Percentiles rank a stretch among this genome's conserved stretches.
Conservation (phyloP, 1,140 invertebrate genomes). For the Oreohelix idahoensis region DNA sequence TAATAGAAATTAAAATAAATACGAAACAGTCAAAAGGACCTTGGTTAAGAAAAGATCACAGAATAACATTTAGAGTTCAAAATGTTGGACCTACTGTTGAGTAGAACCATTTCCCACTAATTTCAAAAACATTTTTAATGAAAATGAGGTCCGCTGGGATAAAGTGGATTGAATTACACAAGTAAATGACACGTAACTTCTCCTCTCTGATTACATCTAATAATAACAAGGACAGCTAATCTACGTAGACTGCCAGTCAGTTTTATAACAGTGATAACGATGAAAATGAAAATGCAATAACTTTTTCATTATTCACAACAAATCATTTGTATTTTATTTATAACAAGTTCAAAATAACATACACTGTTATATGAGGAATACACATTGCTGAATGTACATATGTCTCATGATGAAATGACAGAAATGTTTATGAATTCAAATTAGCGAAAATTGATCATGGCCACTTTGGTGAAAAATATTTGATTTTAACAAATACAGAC, state of each 20-base stretch:
- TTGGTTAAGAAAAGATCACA: background rate
- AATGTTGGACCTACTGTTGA: background rate
- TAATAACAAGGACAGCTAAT: no score
- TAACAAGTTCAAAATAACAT: background rate
- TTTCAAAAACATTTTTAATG: no score
- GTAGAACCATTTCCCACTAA: no score
- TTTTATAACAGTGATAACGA: no score
- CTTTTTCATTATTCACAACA: constrained; percentile 5
- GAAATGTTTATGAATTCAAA: background rate
- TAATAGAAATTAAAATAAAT: background rate
- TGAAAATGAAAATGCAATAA: background rate
- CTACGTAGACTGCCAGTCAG: no score
- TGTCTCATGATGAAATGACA: background rate
- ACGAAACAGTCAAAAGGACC: background rate
- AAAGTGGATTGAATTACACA: no score
- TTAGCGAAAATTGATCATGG: background rate
- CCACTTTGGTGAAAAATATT: background rate
- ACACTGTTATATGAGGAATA: background rate
- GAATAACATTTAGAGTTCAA: background rate
- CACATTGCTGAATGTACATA: background rate
- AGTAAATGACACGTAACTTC: no score
- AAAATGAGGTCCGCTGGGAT: no score
- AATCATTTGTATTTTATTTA: background rate
- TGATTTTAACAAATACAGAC: background rate
- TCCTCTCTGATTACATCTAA: no score